Conservation (phyloP, 2,888 invertebrate genomes). For the Agrochola lychnidis region DNA sequence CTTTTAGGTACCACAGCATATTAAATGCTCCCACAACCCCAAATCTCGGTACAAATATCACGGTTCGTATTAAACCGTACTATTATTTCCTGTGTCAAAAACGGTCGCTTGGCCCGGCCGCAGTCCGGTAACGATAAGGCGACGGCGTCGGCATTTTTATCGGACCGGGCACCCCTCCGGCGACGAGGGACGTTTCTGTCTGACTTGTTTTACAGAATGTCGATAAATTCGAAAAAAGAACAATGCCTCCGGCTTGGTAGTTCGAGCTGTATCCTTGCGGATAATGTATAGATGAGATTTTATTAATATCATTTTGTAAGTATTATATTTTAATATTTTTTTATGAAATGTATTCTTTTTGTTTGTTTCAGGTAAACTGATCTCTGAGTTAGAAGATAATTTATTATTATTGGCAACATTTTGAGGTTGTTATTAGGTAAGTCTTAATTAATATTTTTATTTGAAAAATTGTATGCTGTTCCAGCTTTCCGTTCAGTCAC, state of each 20-base stretch:
- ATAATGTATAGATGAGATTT: slow-evolving; percentile 5
- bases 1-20: not conserved
- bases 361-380: slow-evolving; percentile 49
- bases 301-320: not conserved
- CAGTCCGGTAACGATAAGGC: slow-evolving; percentile 31
- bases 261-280: not conserved
- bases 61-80: not conserved
- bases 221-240: slow-evolving; percentile 41
- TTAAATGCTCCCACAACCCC: not conserved
- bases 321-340: not conserved
- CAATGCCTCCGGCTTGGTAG: slow-evolving; percentile 21
- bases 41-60: slow-evolving; percentile 7
- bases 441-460: not conserved
- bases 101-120: slow-evolving; percentile 1
- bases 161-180: slow-evolving; percentile 33
- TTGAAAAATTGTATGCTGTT: not conserved
- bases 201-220: slow-evolving; percentile 38
- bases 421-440: slow-evolving; percentile 15
- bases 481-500: too few species aligned
- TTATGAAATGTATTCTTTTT: not conserved
- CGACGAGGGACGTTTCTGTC: slow-evolving; percentile 21
- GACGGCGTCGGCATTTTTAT: slow-evolving; percentile 38
- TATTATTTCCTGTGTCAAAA: slow-evolving; percentile 33
- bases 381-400: not conserved
- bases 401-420: not conserved